phyloP scores from a whole-genome alignment of 2,888 invertebrate genomes.

The Rhynchonema sp. region DNA sequence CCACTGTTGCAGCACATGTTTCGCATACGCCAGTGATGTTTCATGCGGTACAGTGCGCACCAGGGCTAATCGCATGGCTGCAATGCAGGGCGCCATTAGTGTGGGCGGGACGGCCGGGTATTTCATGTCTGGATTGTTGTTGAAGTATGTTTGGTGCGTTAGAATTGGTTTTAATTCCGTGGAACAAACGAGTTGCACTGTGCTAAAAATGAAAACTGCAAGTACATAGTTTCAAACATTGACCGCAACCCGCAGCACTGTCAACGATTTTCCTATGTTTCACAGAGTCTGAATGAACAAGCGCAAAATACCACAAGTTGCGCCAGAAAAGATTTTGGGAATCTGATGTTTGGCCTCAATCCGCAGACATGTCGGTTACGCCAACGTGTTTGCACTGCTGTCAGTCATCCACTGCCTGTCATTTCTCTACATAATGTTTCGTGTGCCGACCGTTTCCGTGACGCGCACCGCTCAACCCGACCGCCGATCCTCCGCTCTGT shows the following conservation, averaged over 20 bases:
- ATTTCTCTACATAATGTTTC: background rate
- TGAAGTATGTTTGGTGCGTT: too few species aligned
- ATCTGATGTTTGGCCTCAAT: too few species aligned
- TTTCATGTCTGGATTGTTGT: background rate
- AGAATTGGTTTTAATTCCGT: too few species aligned
- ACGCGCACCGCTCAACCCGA: background rate
- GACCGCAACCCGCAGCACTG: too few species aligned
- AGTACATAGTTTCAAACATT: too few species aligned
- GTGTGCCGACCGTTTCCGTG: background rate
- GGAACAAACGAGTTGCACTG: too few species aligned
- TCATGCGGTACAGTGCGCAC: background rate
- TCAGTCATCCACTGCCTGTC: background rate
- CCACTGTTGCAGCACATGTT: background rate
- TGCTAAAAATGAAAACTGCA: too few species aligned
- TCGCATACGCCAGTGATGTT: background rate
- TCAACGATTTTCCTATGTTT: too few species aligned
- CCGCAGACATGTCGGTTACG: background rate
- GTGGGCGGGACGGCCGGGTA: background rate
- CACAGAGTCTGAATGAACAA: too few species aligned
- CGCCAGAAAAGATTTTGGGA: too few species aligned
- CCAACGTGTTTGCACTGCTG: background rate
- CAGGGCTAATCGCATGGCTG: background rate
- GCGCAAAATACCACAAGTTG: too few species aligned
- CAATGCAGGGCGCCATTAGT: background rate
- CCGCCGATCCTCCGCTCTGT: too few species aligned